Conservation (phyloP, 2,113 vertebrate genomes). For the Sphaerodactylus townsendi region DNA sequence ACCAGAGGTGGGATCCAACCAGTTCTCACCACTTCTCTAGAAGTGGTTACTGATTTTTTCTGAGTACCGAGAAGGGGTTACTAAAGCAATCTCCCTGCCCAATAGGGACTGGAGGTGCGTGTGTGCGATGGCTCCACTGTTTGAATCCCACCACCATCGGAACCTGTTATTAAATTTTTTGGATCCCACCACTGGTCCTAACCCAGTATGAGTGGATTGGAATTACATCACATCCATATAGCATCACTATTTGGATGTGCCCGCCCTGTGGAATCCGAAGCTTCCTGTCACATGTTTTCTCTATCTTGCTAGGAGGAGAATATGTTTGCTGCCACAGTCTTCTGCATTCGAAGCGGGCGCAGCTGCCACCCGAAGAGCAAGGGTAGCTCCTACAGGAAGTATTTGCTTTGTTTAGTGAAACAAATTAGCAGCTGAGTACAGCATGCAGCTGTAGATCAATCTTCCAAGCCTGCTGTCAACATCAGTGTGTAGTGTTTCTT, state of each 20-base stretch:
- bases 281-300: background rate
- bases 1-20: too few species aligned
- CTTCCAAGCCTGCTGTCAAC: conserved; percentile 59
- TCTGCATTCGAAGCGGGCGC: background rate
- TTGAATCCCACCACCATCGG: too few species aligned
- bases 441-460: conserved; percentile 60
- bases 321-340: background rate
- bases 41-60: too few species aligned
- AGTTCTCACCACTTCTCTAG: too few species aligned
- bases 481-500: too few species aligned
- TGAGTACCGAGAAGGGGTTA: too few species aligned
- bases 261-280: conserved; percentile 16
- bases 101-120: too few species aligned
- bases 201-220: background rate
- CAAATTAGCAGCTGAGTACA: conserved; percentile 65
- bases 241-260: background rate
- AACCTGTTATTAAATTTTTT: too few species aligned
- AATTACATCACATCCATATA: background rate
- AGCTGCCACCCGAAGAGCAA: conserved; percentile 21
- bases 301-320: conserved; percentile 20
- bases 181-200: too few species aligned
- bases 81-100: too few species aligned
- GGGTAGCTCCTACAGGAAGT: background rate
- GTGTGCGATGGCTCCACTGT: too few species aligned
- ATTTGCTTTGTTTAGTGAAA: conserved; percentile 52